A percentile compares a stretch with the other conserved stretches of the same genome.
Conservation (phyloP, 2,113 vertebrate genomes). For the Orthonyx spaldingii region DNA sequence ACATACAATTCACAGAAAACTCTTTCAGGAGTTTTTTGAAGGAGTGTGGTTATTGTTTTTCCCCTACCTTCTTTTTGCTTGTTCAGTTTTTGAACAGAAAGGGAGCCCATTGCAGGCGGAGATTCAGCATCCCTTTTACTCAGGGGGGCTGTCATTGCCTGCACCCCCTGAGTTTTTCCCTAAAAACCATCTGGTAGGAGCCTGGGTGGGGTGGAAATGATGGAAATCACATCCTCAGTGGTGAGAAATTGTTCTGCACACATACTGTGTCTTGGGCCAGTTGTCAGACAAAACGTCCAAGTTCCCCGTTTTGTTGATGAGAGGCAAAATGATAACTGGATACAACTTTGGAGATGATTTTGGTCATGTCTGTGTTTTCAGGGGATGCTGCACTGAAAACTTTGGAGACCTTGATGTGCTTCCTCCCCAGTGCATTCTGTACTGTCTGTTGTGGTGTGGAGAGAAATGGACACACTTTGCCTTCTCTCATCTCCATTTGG, state of each 20-base stretch:
- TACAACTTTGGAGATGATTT: neutral
- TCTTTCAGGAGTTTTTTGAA: neutral
- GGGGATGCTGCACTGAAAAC: neutral
- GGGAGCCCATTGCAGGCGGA: neutral
- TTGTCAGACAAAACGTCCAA: neutral
- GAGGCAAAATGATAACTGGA: neutral
- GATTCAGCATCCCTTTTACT: neutral
- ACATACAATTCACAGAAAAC: neutral
- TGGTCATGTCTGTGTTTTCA: fast-evolving
- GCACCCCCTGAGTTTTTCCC: neutral
- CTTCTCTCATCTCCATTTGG: neutral
- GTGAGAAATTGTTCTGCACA: neutral
- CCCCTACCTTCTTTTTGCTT: neutral
- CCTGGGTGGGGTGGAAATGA: neutral
- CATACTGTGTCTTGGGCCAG: neutral
- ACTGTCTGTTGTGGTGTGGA: neutral
- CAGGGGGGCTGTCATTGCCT: neutral
- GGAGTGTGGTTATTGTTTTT: neutral
- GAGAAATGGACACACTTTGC: neutral
- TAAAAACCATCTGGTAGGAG: neutral
- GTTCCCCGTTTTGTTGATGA: neutral
- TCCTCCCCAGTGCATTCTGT: neutral
- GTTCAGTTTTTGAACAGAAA: neutral
- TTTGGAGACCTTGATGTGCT: too few species aligned
- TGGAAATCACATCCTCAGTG: neutral